A percentile compares a stretch with the other conserved stretches of the same genome.
These are phyloP conservation scores for Machimus rusticus DNA, from an alignment of 2,888 invertebrate genomes.

Conservation along the genomic window DNA sequence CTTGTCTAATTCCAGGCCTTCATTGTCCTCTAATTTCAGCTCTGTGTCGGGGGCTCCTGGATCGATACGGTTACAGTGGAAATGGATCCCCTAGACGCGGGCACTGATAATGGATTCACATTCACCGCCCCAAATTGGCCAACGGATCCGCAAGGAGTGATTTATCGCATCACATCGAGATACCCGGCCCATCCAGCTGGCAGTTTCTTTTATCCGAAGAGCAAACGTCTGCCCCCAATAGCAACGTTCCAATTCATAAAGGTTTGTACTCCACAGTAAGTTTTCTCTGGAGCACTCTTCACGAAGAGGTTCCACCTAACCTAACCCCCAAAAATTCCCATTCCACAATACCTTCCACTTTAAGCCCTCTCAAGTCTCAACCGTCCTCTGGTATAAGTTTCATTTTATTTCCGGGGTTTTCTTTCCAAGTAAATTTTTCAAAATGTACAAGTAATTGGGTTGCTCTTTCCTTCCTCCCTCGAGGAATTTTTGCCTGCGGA, in stretches of 20 bases:
- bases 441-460: constrained; percentile 30
- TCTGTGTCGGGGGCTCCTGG: constrained; percentile 92
- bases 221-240: constrained; percentile 85
- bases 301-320: background rate
- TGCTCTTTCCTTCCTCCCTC: constrained; percentile 17
- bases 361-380: background rate
- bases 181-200: constrained; percentile 92
- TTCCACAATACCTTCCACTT: background rate
- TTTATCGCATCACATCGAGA: constrained; percentile 86
- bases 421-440: constrained; percentile 36
- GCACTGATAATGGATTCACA: constrained; percentile 94
- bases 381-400: background rate
- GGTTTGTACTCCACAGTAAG: constrained; percentile 65
- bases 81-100: constrained; percentile 91
- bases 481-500: background rate
- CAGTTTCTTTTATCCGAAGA: constrained; percentile 92
- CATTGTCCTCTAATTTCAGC: constrained; percentile 63
- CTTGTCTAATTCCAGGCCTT: constrained; percentile 42
- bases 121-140: constrained; percentile 98
- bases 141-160: constrained; percentile 86
- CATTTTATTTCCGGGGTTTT: constrained; percentile 38
- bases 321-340: too few relatives aligned
- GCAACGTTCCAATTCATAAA: constrained; percentile 91
- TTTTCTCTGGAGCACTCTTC: background rate
- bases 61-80: constrained; percentile 88